Base-by-base conservation (phyloP, 2,113 vertebrate species). In the Leptosomus discolor region DNA sequence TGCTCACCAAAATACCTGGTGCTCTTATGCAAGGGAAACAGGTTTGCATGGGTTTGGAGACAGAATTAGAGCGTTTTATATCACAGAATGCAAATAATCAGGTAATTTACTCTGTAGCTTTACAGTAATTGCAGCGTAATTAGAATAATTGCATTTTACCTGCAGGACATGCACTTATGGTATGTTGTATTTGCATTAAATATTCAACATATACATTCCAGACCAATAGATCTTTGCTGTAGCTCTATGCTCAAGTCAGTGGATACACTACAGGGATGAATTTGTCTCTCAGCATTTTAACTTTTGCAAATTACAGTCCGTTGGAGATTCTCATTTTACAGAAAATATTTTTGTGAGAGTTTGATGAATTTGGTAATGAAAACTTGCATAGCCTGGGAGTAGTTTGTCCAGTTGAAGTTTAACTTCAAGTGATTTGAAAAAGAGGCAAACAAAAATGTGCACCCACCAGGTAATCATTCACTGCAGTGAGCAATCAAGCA, bases 121-220 rank as follows among this genome's bases (percentile, higher is more conserved):
- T 86, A 88, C 70, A 78, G 45, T 97, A 97, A 97, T 97, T 92
- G 84, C 77, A 81, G 71, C 91, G 60, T 96, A 97, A 97, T 97
- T 96, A 96, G 85, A 97, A 97, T 97, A 96, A 97, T 87, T 97
- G 61, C 58, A 85, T 95, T 97, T 97, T 68, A 80, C 65, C 89
- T 94, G 65, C 81, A 97, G 78, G 86, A 94, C 95, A 96, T 94
- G n/a, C 56, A 92, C 67, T 97, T 97, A 91, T 36, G 43, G 56
- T 39, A 73, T 71, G 85, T 88, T 94, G 65, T 90, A 91, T 95
- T 94, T 96, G 81, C 68, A 95, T 90, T 96, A 95, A 96, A 93
- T 91, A 94, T 91, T 95, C 76, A 97, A 70, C 18, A 92, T 95
- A 57, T 63, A 75, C 9, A 93, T 93, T 94, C 68, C 56, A 94